Evolutionary conservation across 2,888 invertebrate species (phyloP), one percentile per base, ranked within the genome.

Genomic region (Drepanosiphum platanoidis): DNA sequence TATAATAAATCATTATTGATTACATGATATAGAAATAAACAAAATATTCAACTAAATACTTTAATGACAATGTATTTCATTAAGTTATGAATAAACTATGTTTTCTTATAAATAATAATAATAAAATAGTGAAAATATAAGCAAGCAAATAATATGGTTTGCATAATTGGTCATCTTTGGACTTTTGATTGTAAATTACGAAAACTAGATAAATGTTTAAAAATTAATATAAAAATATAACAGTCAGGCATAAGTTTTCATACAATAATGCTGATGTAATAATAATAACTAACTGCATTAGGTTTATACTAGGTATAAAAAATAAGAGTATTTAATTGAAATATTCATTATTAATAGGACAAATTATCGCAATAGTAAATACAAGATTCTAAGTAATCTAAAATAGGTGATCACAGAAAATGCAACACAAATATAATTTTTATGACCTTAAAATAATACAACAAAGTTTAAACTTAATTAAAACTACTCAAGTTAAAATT

Each of bases 191-290:
- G 30, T 32, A 64, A 78, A 30, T 75, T 7, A 30, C n/a, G 32
- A 79, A 70, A 70, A 58, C 36, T 52, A 27, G 32, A 70, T 64
- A 34, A 68, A 68, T 8, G 13, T 68, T 32, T 46, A 9, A 27
- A 79, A 46, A 66, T 46, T 3, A 52, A 18, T 32, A 66, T 64
- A 39, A 78, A 68, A 66, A 46, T 46, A 27, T 30, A 27, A 64
- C 27, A 64, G n/a, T 27, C 11, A 27, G 13, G 13, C 27, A 58
- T 58, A 58, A 8, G 58, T 75, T 75, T 36, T 13, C 58, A 75
- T 27, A 36, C 15, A 34, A 36, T 75, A 61, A 77, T 77, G 61
- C 61, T 77, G 77, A 77, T 77, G 15, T 7, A 77, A 77, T 36
- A 61, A n/a, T 27, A 58, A 36, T 36, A 75, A 27, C 36, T 46